Percentiles rank a stretch among this genome's conserved stretches.
These are phyloP conservation scores for Sebastes vulpes DNA, from an alignment of 2,797 vertebrate species.

Conservation along the genomic window DNA sequence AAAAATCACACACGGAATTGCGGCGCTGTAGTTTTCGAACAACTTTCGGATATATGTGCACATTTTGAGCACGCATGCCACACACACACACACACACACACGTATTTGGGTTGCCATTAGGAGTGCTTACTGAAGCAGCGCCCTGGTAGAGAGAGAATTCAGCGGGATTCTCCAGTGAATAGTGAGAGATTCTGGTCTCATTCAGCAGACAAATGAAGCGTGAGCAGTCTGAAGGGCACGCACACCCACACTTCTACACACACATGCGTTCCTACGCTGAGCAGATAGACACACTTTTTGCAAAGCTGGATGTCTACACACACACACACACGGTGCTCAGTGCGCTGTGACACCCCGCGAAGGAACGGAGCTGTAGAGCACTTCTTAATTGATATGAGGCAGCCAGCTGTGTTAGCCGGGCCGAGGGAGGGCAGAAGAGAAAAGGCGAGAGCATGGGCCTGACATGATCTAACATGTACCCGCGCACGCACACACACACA, in stretches of 20 bases:
- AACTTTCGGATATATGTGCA: constrained; percentile 30
- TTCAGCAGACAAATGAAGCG: constrained; percentile 81
- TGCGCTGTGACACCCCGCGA: constrained; percentile 64
- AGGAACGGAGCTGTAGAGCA: constrained; percentile 62
- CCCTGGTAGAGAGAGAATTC: constrained; percentile 66
- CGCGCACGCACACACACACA: not conserved
- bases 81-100: constrained; percentile 1
- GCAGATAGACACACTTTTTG: constrained; percentile 36
- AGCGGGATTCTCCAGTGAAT: constrained; percentile 73
- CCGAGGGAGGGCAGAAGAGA: constrained; percentile 28
- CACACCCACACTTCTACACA: constrained; percentile 39
- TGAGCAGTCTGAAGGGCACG: constrained; percentile 74
- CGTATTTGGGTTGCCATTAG: constrained; percentile 65
- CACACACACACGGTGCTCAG: constrained; percentile 43
- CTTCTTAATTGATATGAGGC: constrained; percentile 77
- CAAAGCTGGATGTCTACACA: constrained; percentile 8
- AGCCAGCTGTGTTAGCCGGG: constrained; percentile 66
- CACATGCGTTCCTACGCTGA: constrained; percentile 12
- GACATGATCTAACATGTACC: constrained; percentile 34
- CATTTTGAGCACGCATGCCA: constrained; percentile 22
- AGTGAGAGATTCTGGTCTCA: constrained; percentile 79
- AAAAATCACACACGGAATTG: not conserved
- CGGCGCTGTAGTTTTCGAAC: constrained; percentile 34
- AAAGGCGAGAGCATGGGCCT: constrained; percentile 26
- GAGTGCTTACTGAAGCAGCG: constrained; percentile 76